These are phyloP conservation scores for Tinea trinotella DNA, from an alignment of 2,888 invertebrate genomes.

Conservation along the genomic window DNA sequence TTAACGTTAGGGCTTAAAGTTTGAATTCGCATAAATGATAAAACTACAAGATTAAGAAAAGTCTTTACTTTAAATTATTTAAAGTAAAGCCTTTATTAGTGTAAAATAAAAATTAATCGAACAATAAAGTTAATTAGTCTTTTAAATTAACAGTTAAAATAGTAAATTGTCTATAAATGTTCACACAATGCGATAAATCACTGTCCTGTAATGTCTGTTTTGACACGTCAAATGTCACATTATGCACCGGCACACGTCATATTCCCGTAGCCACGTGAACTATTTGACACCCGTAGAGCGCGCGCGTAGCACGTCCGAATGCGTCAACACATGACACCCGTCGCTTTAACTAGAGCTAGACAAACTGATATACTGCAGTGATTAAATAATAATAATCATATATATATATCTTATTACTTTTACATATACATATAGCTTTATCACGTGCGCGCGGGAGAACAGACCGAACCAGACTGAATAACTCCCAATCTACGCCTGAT, in stretches of 20 bases:
- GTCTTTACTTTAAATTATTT: neutral
- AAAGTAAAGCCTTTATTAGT: too few relatives aligned
- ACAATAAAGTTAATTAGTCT: neutral
- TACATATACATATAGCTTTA: conserved; percentile 19
- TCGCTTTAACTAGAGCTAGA: neutral
- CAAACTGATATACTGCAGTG: neutral
- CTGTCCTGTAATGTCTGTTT: neutral
- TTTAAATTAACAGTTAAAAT: neutral
- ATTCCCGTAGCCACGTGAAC: conserved; percentile 29
- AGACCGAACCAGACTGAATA: conserved; percentile 56
- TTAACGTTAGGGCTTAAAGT: neutral
- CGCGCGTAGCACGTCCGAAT: conserved; percentile 25
- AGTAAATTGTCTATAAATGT: neutral
- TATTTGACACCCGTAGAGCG: conserved; percentile 24
- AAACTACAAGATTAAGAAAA: neutral
- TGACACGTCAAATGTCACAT: conserved; percentile 10
- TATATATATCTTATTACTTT: conserved; percentile 7
- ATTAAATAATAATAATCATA: neutral
- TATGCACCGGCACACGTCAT: conserved; percentile 25
- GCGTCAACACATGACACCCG: neutral
- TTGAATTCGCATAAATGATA: neutral
- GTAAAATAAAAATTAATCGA: neutral
- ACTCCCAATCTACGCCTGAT: conserved; percentile 35
- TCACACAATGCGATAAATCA: neutral
- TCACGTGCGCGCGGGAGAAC: conserved; percentile 48